These are phyloP conservation scores for Agelaius phoeniceus DNA, from an alignment of 2,113 vertebrate genomes.

Conservation along the genomic window DNA sequence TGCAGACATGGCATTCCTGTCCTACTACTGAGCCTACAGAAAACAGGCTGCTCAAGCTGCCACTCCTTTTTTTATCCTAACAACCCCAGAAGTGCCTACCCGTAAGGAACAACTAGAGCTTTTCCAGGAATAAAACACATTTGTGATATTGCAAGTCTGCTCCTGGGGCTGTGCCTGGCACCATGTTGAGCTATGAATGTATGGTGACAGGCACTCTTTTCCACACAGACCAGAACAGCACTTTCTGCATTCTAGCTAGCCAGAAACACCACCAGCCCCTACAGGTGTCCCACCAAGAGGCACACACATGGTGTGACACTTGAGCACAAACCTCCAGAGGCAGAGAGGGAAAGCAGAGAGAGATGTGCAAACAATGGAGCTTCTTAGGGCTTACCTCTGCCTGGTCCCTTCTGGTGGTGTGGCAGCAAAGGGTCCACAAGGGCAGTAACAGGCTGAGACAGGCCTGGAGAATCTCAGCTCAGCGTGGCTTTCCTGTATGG, in stretches of 20 bases:
- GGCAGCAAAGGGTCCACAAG: neutral
- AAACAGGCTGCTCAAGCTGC: neutral
- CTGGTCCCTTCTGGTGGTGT: neutral
- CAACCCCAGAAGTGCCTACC: neutral
- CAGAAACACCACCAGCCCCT: neutral
- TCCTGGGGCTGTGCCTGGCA: neutral
- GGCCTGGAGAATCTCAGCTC: neutral
- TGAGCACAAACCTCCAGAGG: neutral
- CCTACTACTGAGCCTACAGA: neutral
- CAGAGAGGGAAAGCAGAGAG: neutral
- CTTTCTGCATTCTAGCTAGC: neutral
- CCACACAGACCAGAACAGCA: neutral
- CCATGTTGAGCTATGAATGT: accelerated
- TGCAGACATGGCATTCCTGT: accelerated
- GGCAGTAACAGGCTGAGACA: neutral
- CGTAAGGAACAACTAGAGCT: neutral
- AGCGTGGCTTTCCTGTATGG: neutral
- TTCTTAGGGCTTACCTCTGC: neutral
- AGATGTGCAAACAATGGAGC: neutral
- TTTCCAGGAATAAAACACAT: neutral
- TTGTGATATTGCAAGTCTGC: neutral
- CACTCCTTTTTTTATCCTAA: neutral
- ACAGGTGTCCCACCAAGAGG: neutral
- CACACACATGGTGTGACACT: neutral
- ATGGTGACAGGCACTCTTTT: neutral